A percentile compares a stretch with the other conserved stretches of the same genome.
These are phyloP conservation scores for Micropterix aruncella DNA, from an alignment of 2,888 invertebrate species.

Conservation along the genomic window DNA sequence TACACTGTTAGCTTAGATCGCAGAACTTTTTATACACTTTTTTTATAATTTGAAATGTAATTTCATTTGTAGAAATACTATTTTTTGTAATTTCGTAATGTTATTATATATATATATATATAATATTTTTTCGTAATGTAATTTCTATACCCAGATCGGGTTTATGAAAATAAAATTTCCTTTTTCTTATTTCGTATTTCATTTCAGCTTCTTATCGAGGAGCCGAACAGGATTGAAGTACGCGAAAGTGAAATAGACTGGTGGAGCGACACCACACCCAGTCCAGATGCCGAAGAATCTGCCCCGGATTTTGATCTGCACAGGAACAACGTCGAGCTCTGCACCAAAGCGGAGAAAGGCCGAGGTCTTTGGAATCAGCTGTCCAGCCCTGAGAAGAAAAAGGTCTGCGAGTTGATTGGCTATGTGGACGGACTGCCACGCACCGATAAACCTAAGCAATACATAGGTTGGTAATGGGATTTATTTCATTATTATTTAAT, in stretches of 20 bases:
- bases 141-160: too few species aligned
- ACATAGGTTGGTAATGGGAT: conserved; percentile 31
- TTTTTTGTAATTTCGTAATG: too few species aligned
- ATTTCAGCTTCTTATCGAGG: conserved; percentile 25
- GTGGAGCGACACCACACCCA: conserved; percentile 27
- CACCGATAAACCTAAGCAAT: conserved; percentile 38
- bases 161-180: too few species aligned
- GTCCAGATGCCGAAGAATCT: conserved; percentile 17
- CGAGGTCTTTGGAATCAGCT: conserved; percentile 45
- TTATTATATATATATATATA: too few species aligned
- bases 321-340: conserved; percentile 24
- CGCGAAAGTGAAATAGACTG: conserved; percentile 30
- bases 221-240: conserved; percentile 31
- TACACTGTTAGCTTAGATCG: too few species aligned
- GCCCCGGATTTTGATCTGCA: conserved; percentile 11
- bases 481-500: conserved; percentile 1
- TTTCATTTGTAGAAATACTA: too few species aligned
- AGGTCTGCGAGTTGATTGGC: conserved; percentile 46
- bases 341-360: conserved; percentile 37
- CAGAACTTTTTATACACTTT: too few species aligned
- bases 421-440: conserved; percentile 33
- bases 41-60: too few species aligned
- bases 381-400: conserved; percentile 46
- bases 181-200: too few species aligned
- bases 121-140: too few species aligned